These are phyloP conservation scores for Aricia agestis DNA, from an alignment of 1,140 invertebrate genomes.

Conservation along the genomic window DNA sequence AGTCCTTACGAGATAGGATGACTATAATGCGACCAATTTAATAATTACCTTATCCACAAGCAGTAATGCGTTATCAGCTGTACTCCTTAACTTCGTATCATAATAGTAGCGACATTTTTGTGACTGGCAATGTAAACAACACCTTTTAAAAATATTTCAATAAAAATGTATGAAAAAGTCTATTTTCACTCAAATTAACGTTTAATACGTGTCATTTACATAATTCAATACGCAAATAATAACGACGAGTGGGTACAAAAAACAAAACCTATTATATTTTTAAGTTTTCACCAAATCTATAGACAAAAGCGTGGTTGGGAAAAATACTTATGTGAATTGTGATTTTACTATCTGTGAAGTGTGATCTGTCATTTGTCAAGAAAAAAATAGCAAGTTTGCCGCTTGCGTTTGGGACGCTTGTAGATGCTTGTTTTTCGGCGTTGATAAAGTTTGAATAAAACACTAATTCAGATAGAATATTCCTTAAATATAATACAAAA, in stretches of 20 bases:
- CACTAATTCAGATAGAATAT: background rate
- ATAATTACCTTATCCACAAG: constrained; percentile 12
- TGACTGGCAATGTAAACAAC: background rate
- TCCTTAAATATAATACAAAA: constrained; percentile 53
- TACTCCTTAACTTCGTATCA: background rate
- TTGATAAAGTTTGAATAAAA: background rate
- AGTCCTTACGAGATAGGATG: constrained; percentile 47
- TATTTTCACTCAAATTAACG: too few relatives aligned
- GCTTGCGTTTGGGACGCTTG: constrained; percentile 8
- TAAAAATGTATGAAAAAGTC: too few relatives aligned
- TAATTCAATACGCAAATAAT: too few relatives aligned
- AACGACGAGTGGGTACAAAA: too few relatives aligned
- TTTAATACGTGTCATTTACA: too few relatives aligned
- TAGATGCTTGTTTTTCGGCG: background rate
- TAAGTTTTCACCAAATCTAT: too few relatives aligned
- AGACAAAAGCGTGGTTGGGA: too few relatives aligned
- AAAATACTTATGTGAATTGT: too few relatives aligned
- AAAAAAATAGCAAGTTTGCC: too few relatives aligned
- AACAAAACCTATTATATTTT: too few relatives aligned
- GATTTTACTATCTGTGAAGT: too few relatives aligned
- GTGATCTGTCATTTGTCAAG: background rate
- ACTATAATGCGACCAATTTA: constrained; percentile 47
- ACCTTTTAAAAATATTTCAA: too few relatives aligned
- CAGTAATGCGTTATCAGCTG: background rate
- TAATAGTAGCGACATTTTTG: background rate